Conservation (phyloP, 2,113 vertebrate genomes). For the Toxotes jaculatrix region DNA sequence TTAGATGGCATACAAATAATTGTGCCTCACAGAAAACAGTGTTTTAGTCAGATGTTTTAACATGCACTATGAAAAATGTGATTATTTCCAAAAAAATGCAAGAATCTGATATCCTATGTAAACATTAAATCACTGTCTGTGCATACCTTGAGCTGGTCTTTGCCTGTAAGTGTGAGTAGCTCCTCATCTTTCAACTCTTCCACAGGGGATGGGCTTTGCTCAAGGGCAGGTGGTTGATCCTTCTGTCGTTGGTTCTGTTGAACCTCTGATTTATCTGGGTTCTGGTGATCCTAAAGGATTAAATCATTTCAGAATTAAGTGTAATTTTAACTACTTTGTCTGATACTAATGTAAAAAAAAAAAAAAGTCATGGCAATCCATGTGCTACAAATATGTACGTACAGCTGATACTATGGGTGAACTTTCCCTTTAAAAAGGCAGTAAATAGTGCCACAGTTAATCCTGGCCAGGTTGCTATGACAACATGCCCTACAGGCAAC, state of each 20-base stretch:
- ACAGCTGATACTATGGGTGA: conserved; percentile 10
- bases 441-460: conserved; percentile 59
- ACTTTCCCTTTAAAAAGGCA: conserved; percentile 42
- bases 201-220: conserved; percentile 50
- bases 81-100: neutral
- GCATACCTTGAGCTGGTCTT: conserved; percentile 83
- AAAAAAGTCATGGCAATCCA: neutral
- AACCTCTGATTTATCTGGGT: conserved; percentile 30
- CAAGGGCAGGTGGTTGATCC: conserved; percentile 19
- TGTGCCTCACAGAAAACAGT: neutral
- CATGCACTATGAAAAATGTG: neutral
- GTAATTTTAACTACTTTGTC: neutral
- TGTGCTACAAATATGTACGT: neutral
- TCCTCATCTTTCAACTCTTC: conserved; percentile 66
- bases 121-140: neutral
- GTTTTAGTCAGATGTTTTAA: neutral
- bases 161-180: conserved; percentile 71
- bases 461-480: conserved; percentile 76
- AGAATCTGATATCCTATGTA: neutral
- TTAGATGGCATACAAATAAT: neutral
- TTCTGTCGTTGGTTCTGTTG: conserved; percentile 38
- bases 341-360: neutral
- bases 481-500: conserved; percentile 74
- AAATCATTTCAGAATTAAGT: neutral
- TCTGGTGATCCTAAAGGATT: conserved; percentile 59